Conservation (phyloP, 2,113 vertebrate species). For the Solea senegalensis region DNA sequence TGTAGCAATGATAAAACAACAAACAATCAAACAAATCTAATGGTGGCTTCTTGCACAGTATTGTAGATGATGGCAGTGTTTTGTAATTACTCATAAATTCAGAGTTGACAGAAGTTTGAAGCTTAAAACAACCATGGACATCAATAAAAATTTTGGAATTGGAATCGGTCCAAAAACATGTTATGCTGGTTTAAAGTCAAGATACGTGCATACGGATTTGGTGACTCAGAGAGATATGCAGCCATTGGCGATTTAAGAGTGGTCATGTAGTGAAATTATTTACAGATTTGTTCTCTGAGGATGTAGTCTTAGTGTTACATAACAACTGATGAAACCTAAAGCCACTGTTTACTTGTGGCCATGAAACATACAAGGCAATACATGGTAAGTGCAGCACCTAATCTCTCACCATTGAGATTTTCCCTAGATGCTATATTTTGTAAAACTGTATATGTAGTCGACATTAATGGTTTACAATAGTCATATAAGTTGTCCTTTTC, state of each 20-base stretch:
- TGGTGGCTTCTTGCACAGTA: too few species aligned
- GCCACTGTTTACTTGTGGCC: slow-evolving; percentile 6
- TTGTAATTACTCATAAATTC: neutral
- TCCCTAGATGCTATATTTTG: neutral
- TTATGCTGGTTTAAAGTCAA: neutral
- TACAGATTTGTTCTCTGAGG: neutral
- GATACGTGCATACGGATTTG: neutral
- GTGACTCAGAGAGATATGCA: neutral
- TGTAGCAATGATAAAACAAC: too few species aligned
- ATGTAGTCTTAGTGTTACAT: neutral
- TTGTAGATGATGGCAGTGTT: too few species aligned
- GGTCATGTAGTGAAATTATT: neutral
- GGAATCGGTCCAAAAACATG: neutral
- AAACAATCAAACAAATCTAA: too few species aligned
- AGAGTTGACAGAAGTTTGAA: too few species aligned
- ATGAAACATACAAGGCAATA: slow-evolving; percentile 8
- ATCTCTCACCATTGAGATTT: neutral
- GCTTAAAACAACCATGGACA: neutral
- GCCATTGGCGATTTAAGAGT: too few species aligned
- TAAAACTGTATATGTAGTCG: slow-evolving; percentile 3
- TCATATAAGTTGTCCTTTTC: neutral
- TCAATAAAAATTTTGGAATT: slow-evolving; percentile 3
- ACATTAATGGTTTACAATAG: neutral
- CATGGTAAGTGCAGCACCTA: neutral
- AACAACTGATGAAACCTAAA: slow-evolving; percentile 5